phyloP scores from a whole-genome alignment of 2,888 invertebrate species.

The Lottia gigantea region DNA sequence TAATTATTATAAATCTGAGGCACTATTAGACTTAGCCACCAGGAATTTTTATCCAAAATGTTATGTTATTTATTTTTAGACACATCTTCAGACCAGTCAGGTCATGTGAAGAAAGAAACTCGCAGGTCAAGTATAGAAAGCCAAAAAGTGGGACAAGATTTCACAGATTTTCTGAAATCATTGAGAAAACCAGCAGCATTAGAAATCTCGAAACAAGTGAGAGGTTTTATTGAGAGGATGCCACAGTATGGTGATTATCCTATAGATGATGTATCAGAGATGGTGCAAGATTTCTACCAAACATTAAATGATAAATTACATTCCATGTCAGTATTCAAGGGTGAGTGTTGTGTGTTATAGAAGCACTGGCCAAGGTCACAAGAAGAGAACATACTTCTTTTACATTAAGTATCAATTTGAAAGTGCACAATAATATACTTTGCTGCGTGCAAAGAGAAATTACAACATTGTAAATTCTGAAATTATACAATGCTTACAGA shows the following conservation, averaged over 20 bases:
- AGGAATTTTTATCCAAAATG: background rate
- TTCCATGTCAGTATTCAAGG: slow-evolving; percentile 63
- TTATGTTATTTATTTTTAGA: slow-evolving; percentile 21
- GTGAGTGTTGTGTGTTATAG: slow-evolving; percentile 55
- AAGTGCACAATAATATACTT: too few species aligned
- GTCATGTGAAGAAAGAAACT: slow-evolving; percentile 35
- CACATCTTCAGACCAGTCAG: slow-evolving; percentile 21
- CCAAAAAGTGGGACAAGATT: slow-evolving; percentile 67
- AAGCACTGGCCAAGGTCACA: too few species aligned
- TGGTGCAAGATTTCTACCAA: slow-evolving; percentile 91
- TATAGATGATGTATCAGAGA: slow-evolving; percentile 79
- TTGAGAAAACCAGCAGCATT: slow-evolving; percentile 65
- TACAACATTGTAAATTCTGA: too few species aligned
- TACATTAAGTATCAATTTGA: too few species aligned
- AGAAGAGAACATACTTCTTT: too few species aligned
- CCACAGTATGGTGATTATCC: slow-evolving; percentile 67
- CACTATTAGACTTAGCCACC: too few species aligned
- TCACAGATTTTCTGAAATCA: slow-evolving; percentile 67
- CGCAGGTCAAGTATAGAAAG: slow-evolving; percentile 63
- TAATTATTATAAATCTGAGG: too few species aligned
- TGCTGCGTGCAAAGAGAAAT: too few species aligned
- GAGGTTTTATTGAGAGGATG: slow-evolving; percentile 69
- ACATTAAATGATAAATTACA: slow-evolving; percentile 80
- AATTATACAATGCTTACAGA: too few species aligned
- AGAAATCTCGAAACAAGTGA: slow-evolving; percentile 76